Evolutionary conservation across 2,113 vertebrate genomes (phyloP).

Genomic region (Potamarius usumacintae): DNA sequence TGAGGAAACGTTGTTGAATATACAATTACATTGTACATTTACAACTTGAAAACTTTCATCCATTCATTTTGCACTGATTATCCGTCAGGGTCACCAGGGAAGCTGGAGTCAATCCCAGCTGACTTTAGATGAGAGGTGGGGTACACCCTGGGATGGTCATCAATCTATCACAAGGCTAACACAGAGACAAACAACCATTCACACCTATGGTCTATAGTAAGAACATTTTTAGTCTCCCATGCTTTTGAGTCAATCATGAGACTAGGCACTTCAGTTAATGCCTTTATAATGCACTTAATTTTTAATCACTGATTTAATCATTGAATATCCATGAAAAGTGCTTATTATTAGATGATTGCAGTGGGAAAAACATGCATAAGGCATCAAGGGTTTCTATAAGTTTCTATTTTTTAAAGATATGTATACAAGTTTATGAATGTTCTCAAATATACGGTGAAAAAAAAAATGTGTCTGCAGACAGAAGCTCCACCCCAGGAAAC

Average conservation of each 20-base stretch:
- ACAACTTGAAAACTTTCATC: background rate
- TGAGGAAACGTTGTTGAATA: background rate
- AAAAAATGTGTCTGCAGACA: background rate
- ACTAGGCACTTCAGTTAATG: background rate
- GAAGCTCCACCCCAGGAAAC: constrained; percentile 18
- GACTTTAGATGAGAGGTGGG: too few relatives aligned
- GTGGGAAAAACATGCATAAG: background rate
- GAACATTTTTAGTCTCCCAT: background rate
- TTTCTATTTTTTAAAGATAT: too few relatives aligned
- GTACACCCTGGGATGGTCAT: too few relatives aligned
- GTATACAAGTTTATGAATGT: background rate
- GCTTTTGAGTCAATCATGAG: background rate
- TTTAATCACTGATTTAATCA: background rate
- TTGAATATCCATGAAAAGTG: background rate
- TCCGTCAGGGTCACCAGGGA: too few relatives aligned
- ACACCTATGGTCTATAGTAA: background rate
- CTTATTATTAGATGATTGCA: too few relatives aligned
- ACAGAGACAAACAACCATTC: too few relatives aligned
- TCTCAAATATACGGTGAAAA: background rate
- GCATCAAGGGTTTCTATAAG: background rate
- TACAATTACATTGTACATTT: background rate
- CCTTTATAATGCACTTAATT: background rate
- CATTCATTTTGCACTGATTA: too few relatives aligned
- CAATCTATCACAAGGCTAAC: too few relatives aligned
- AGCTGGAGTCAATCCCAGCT: too few relatives aligned